Evolutionary conservation across 1,140 invertebrate species (phyloP).

Genomic region (Parapsyche elsis): DNA sequence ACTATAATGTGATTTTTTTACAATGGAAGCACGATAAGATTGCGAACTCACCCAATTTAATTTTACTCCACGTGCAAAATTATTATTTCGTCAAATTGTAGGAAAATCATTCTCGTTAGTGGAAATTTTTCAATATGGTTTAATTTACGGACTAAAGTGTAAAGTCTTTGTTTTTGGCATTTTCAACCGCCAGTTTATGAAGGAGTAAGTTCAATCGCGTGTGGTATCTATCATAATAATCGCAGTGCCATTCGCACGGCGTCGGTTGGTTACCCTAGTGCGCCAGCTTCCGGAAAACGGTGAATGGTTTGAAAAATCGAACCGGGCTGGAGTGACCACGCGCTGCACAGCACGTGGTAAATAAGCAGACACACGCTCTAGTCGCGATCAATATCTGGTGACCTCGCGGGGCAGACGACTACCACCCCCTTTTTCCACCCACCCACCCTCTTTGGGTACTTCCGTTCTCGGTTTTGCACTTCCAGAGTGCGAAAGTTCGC

Average conservation of each 20-base stretch:
- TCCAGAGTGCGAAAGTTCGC: not conserved
- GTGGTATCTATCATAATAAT: no score
- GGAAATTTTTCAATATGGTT: no score
- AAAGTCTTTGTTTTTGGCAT: no score
- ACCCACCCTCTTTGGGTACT: not conserved
- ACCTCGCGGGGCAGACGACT: constrained; percentile 46
- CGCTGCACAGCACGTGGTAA: constrained; percentile 36
- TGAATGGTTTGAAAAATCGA: constrained; percentile 46
- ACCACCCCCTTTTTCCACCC: not conserved
- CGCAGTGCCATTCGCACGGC: not conserved
- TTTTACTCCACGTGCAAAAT: no score
- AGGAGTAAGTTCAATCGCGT: no score
- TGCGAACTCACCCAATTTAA: no score
- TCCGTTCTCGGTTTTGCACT: not conserved
- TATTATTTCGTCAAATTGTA: no score
- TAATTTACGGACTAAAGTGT: no score
- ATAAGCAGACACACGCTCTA: constrained; percentile 19
- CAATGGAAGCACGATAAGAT: no score
- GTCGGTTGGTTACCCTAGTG: not conserved
- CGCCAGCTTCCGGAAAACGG: not conserved
- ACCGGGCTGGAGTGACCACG: constrained; percentile 31
- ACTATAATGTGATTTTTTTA: no score
- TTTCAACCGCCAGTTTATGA: no score
- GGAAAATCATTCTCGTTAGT: no score
- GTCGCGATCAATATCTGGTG: constrained; percentile 52